Conservation (phyloP, 2,888 invertebrate species). For the Fragum fragum region DNA sequence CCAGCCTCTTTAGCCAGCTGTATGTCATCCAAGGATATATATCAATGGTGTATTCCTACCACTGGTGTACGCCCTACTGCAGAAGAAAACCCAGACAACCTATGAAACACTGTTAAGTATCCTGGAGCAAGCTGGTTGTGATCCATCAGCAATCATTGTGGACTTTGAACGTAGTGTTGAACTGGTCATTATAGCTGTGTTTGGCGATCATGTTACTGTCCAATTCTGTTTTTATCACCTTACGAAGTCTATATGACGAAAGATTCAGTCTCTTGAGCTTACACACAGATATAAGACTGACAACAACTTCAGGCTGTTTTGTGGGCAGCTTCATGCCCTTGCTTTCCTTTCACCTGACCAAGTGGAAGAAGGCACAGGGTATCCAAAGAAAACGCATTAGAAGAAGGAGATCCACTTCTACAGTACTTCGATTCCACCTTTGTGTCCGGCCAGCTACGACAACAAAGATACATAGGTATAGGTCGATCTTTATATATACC, state of each 20-base stretch:
- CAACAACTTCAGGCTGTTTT: slow-evolving; percentile 15
- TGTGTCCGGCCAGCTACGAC: slow-evolving; percentile 26
- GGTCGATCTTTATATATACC: too few species aligned
- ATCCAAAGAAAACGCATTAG: slow-evolving; percentile 4
- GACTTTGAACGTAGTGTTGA: slow-evolving; percentile 18
- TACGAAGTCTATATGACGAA: slow-evolving; percentile 10
- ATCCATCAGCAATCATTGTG: slow-evolving; percentile 2
- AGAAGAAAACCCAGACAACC: neutral
- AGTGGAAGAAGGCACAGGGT: slow-evolving; percentile 16
- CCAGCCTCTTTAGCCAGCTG: neutral
- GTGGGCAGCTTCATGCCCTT: slow-evolving; percentile 25
- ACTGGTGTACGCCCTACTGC: neutral
- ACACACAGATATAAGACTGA: slow-evolving; percentile 13
- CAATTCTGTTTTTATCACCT: slow-evolving; percentile 27
- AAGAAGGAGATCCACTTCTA: slow-evolving; percentile 11
- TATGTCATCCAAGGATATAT: slow-evolving; percentile 7
- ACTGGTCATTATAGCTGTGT: neutral
- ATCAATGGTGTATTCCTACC: neutral
- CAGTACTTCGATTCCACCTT: slow-evolving; percentile 25
- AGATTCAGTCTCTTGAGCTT: slow-evolving; percentile 26
- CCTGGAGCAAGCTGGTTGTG: slow-evolving; percentile 7
- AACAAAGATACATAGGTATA: neutral
- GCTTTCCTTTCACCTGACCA: slow-evolving; percentile 27
- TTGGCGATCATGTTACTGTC: slow-evolving; percentile 17
- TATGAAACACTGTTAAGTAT: slow-evolving; percentile 1